Conservation (phyloP, 2,888 invertebrate genomes). For the Eilema griseolum region DNA sequence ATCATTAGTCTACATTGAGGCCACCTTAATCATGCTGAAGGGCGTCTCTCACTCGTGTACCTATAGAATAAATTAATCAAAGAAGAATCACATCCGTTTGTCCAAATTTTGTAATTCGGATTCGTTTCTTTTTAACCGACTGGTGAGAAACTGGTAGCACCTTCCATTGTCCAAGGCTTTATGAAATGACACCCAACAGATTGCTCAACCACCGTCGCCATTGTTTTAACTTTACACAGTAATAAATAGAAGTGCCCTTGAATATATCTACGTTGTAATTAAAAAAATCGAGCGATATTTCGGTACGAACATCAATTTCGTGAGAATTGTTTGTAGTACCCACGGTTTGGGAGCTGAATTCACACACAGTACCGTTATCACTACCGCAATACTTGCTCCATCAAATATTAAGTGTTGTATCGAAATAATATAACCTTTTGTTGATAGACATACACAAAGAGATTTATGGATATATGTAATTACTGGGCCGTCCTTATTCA, state of each 20-base stretch:
- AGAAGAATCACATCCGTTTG: slow-evolving; percentile 46
- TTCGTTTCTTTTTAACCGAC: slow-evolving; percentile 58
- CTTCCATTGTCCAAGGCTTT: slow-evolving; percentile 68
- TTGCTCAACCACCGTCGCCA: slow-evolving; percentile 65
- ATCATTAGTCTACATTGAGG: too few relatives aligned
- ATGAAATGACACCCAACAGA: slow-evolving; percentile 70
- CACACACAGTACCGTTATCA: slow-evolving; percentile 20
- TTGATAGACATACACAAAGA: slow-evolving; percentile 31
- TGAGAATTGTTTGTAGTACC: slow-evolving; percentile 46
- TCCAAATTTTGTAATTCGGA: slow-evolving; percentile 45
- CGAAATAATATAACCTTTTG: slow-evolving; percentile 42
- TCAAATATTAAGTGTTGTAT: slow-evolving; percentile 22
- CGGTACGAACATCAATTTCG: slow-evolving; percentile 53
- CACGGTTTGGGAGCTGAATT: slow-evolving; percentile 20
- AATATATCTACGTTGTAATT: slow-evolving; percentile 54
- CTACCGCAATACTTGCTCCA: slow-evolving; percentile 14
- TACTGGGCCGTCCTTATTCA: slow-evolving; percentile 33
- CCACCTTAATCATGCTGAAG: neutral
- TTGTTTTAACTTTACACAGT: slow-evolving; percentile 66
- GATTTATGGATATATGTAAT: slow-evolving; percentile 29
- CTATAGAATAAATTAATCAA: slow-evolving; percentile 24
- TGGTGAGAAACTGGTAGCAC: slow-evolving; percentile 66
- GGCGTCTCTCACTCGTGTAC: neutral
- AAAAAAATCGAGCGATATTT: slow-evolving; percentile 59
- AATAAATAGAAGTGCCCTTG: slow-evolving; percentile 62